phyloP scores from a whole-genome alignment of 2,113 vertebrate genomes.

The Rhizomys pruinosus region DNA sequence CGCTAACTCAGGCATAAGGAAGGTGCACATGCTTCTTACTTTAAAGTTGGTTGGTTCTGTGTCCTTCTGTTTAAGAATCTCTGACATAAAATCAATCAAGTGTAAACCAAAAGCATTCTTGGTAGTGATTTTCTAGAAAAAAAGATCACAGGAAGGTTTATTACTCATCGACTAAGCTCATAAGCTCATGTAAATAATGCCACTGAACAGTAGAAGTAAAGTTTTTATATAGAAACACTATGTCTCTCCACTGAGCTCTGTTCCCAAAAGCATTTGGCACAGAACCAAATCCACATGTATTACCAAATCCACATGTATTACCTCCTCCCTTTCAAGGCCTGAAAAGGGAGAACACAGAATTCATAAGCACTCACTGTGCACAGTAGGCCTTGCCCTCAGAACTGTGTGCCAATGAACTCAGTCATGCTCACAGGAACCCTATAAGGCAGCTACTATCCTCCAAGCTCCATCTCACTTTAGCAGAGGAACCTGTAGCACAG shows the following conservation, averaged over 20 bases:
- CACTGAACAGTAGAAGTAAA: background rate
- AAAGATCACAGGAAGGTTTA: constrained; percentile 64
- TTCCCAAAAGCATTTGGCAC: background rate
- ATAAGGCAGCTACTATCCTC: background rate
- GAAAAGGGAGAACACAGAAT: background rate
- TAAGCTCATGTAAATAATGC: background rate
- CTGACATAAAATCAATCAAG: constrained; percentile 96
- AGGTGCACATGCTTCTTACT: constrained; percentile 82
- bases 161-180: background rate
- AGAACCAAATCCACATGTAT: background rate
- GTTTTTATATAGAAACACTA: background rate
- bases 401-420: background rate
- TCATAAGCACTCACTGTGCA: background rate
- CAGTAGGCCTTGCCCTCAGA: background rate
- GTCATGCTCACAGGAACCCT: background rate
- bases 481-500: background rate
- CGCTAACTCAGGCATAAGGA: background rate
- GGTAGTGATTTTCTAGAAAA: constrained; percentile 95
- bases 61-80: constrained; percentile 95
- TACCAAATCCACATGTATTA: background rate
- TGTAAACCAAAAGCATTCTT: constrained; percentile 97
- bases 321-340: background rate
- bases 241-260: background rate
- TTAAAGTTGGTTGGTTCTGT: constrained; percentile 94
- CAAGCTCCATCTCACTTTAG: background rate